These are phyloP conservation scores for Nannospalax galili DNA, from an alignment of 2,113 vertebrate species.

Conservation along the genomic window DNA sequence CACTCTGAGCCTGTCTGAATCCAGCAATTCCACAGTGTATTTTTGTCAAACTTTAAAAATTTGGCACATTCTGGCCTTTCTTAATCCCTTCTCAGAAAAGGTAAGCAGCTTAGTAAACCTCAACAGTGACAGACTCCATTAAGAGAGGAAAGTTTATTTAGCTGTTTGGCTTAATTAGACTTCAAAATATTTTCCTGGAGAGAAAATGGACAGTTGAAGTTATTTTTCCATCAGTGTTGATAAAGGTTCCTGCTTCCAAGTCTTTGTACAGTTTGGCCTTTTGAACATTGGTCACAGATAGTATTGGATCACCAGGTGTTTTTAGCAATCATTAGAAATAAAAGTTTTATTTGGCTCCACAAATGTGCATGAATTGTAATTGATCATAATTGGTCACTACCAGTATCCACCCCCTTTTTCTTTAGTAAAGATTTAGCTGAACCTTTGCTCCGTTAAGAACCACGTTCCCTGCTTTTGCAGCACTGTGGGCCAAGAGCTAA, in stretches of 20 bases:
- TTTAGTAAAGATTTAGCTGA: too few species aligned
- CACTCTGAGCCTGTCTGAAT: slow-evolving; percentile 64
- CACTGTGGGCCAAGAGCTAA: not conserved
- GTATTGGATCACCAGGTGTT: not conserved
- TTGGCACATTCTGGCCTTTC: slow-evolving; percentile 61
- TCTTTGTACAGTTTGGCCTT: not conserved
- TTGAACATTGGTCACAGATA: not conserved
- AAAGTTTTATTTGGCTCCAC: not conserved
- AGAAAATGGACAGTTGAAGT: slow-evolving; percentile 57
- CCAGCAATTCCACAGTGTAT: slow-evolving; percentile 69
- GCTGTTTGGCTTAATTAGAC: slow-evolving; percentile 75
- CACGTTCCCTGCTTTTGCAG: not conserved
- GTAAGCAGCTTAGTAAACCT: slow-evolving; percentile 81
- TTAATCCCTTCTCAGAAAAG: slow-evolving; percentile 80
- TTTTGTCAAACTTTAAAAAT: slow-evolving; percentile 68
- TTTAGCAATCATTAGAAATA: slow-evolving; percentile 9
- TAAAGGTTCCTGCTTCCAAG: not conserved
- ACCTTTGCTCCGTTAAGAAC: not conserved
- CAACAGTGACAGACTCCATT: slow-evolving; percentile 63
- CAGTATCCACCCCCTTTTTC: not conserved
- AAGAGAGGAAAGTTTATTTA: slow-evolving; percentile 72
- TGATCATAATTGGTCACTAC: not conserved
- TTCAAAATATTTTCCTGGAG: slow-evolving; percentile 69
- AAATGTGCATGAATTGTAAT: not conserved
- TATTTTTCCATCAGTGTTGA: slow-evolving; percentile 34